Conservation (phyloP, 2,888 invertebrate species). For the Physocephala rufipes region DNA sequence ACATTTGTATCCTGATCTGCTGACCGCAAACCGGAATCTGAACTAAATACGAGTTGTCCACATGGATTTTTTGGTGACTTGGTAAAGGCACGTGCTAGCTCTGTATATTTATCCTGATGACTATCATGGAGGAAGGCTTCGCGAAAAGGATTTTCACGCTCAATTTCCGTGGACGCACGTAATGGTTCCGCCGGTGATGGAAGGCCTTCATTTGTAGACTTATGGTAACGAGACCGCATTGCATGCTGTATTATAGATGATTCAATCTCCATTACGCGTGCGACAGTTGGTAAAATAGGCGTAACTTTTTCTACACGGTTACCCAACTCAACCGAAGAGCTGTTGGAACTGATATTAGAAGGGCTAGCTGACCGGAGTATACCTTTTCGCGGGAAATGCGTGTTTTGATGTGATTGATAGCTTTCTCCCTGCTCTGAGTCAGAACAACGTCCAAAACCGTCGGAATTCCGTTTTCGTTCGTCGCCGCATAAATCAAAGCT, state of each 20-base stretch:
- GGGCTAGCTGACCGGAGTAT: constrained; percentile 64
- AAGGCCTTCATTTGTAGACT: constrained; percentile 46
- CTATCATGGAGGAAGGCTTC: constrained; percentile 54
- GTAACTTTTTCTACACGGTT: constrained; percentile 51
- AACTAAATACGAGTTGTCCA: constrained; percentile 57
- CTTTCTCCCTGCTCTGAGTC: constrained; percentile 58
- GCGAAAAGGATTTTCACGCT: constrained; percentile 65
- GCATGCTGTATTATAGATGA: constrained; percentile 58
- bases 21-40: constrained; percentile 53
- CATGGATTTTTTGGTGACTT: constrained; percentile 54
- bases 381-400: constrained; percentile 58
- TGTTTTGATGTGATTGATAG: constrained; percentile 11
- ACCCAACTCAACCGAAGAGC: constrained; percentile 56
- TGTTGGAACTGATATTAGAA: constrained; percentile 57
- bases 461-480: constrained; percentile 56
- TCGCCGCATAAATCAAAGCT: constrained; percentile 66
- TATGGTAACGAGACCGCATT: constrained; percentile 22
- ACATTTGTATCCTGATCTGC: not conserved
- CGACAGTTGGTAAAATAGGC: constrained; percentile 60
- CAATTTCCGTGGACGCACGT: constrained; percentile 55
- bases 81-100: constrained; percentile 59
- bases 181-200: constrained; percentile 48
- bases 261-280: constrained; percentile 62
- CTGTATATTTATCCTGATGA: constrained; percentile 59
- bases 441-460: constrained; percentile 52